A percentile compares a stretch with the other conserved stretches of the same genome.
Conservation (phyloP, 2,797 vertebrate genomes). For the Potorous gilbertii region DNA sequence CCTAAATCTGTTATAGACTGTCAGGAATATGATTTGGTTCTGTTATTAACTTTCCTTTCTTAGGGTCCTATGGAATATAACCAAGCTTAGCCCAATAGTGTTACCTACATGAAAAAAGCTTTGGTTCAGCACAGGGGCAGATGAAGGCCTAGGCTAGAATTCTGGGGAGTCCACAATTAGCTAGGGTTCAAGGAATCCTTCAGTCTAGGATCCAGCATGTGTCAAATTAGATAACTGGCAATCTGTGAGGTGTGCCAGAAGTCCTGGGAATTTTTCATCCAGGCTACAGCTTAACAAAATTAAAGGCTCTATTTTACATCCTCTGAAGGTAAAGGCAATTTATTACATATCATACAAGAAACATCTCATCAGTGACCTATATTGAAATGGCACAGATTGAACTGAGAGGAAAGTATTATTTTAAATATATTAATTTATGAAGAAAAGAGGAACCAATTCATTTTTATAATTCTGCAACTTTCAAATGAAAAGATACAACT, state of each 20-base stretch:
- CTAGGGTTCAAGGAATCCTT: conserved; percentile 26
- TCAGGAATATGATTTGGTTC: background rate
- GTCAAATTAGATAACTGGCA: conserved; percentile 9
- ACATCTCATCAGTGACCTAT: background rate
- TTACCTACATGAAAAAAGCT: conserved; percentile 7
- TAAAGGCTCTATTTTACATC: background rate
- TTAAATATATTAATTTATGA: background rate
- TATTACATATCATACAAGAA: background rate
- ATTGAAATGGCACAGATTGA: conserved; percentile 40
- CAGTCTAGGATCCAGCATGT: conserved; percentile 8
- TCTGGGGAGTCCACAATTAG: background rate
- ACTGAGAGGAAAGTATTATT: background rate
- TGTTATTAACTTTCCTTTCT: conserved; percentile 23
- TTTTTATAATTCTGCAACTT: conserved; percentile 7
- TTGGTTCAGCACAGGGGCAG: background rate
- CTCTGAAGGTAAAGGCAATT: background rate
- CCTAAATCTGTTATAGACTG: background rate
- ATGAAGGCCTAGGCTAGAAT: conserved; percentile 1
- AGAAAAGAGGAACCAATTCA: background rate
- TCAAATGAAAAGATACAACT: conserved; percentile 29
- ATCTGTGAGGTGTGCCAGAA: conserved; percentile 28
- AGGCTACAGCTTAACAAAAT: conserved; percentile 21
- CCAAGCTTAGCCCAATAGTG: background rate
- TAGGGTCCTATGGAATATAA: conserved; percentile 1
- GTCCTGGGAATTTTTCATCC: background rate